Base-by-base conservation (phyloP, 1,140 invertebrate species). In the Phocides pigmalion region DNA sequence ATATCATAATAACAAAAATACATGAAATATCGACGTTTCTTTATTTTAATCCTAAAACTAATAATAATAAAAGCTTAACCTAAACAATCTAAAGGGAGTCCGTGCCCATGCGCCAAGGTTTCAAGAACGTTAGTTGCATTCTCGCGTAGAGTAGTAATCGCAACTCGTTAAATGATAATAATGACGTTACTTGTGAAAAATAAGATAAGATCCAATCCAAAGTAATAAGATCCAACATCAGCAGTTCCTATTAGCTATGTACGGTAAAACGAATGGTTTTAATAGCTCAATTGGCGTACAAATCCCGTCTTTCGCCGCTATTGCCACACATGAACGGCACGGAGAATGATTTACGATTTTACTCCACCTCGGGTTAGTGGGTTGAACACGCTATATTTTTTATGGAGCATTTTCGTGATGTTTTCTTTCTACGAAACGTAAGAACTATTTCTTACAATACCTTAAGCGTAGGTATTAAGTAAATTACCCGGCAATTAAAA, bases 311-410 rank as follows among this genome's bases (percentile, higher is more conserved):
- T 35, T 28, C 32, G 12, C 44, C 15, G 35, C 49, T 37, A 37
- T 53, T 20, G 50, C 15, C 16, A 35, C 32, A 53, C 50, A 39
- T 53, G 50, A 39, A 53, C 15, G 32, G 28, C 46, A 14, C 22
- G n/a, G 28, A 25, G 46, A 28, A 53, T 54, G 51, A 54, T 54
- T 41, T 54, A 54, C 16, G 51, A 22, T 19, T 9, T 4, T 39
- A 46, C 42, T 46, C 12, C 42, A n/a, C 8, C 9, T 20, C 17
- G 42, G 17, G 35, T 19, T 20, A 46, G 42, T 20, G 11, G 19
- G 42, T 46, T 20, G 42, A 46, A n/a, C 17, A 46, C 5, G 19
- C 17, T 20, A 46, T 46, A 20, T 46, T 46, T 46, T 46, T 20
- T 46, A 17, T 46, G 9, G 8, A 44, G 41, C n/a, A 20, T 20